Evolutionary conservation across 2,888 invertebrate species (phyloP).

Genomic region (Campoplex nolae): DNA sequence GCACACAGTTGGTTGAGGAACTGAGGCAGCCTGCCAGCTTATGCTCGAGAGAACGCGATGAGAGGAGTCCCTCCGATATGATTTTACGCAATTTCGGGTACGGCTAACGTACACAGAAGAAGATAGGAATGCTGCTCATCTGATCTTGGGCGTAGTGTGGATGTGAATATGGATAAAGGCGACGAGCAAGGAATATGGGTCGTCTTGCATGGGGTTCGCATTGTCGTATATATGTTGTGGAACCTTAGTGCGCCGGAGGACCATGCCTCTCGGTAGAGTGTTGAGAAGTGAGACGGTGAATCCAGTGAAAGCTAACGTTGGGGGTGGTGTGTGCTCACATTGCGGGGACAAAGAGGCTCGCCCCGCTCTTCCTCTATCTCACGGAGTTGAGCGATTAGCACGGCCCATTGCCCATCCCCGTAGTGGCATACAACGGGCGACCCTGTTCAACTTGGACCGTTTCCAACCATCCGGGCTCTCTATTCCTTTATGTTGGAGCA

Average conservation of each 20-base stretch:
- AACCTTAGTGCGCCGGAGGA: slow-evolving; percentile 61
- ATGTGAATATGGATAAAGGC: slow-evolving; percentile 40
- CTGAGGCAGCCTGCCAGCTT: slow-evolving; percentile 29
- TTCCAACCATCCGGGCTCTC: slow-evolving; percentile 78
- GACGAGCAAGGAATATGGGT: slow-evolving; percentile 17
- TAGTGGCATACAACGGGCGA: slow-evolving; percentile 78
- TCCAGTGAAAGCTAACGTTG: slow-evolving; percentile 47
- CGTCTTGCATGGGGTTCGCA: slow-evolving; percentile 11
- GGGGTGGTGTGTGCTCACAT: slow-evolving; percentile 57
- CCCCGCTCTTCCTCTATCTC: slow-evolving; percentile 52
- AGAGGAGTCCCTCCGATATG: slow-evolving; percentile 74
- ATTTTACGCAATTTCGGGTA: slow-evolving; percentile 79
- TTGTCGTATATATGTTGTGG: slow-evolving; percentile 7
- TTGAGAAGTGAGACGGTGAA: slow-evolving; percentile 37
- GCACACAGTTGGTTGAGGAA: slow-evolving; percentile 24
- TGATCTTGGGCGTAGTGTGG: slow-evolving; percentile 60
- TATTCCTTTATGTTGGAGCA: slow-evolving; percentile 74
- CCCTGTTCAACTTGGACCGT: slow-evolving; percentile 82
- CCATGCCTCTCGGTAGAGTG: slow-evolving; percentile 28
- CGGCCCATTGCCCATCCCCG: slow-evolving; percentile 80
- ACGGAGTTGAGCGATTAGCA: slow-evolving; percentile 82
- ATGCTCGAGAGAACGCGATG: slow-evolving; percentile 44
- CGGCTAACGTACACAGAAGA: slow-evolving; percentile 61
- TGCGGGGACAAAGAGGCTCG: slow-evolving; percentile 67
- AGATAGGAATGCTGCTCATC: slow-evolving; percentile 50